phyloP scores from a whole-genome alignment of 1,140 invertebrate genomes.

The Philaenus spumarius region DNA sequence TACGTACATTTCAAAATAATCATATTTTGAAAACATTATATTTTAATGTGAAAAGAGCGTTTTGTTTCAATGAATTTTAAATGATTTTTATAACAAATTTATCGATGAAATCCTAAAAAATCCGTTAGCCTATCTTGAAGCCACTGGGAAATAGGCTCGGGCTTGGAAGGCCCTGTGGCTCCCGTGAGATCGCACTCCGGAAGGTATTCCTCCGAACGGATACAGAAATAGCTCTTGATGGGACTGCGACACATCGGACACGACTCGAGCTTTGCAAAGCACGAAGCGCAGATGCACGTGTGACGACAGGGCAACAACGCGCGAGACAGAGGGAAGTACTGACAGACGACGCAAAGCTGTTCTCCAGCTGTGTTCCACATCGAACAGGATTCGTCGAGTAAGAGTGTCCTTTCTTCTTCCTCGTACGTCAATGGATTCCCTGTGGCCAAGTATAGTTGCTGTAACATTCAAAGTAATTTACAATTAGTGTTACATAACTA shows the following conservation, averaged over 20 bases:
- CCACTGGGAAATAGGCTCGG: slow-evolving; percentile 42
- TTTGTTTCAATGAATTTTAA: no score
- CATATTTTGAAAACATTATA: no score
- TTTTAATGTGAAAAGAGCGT: no score
- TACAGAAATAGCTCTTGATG: slow-evolving; percentile 74
- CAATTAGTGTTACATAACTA: neutral
- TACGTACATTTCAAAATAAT: no score
- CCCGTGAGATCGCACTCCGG: slow-evolving; percentile 35
- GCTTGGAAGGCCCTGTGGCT: slow-evolving; percentile 23
- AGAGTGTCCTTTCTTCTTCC: slow-evolving; percentile 41
- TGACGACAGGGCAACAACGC: slow-evolving; percentile 75
- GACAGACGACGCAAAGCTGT: slow-evolving; percentile 73
- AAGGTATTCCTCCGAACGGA: slow-evolving; percentile 64
- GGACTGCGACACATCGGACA: slow-evolving; percentile 76
- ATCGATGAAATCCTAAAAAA: slow-evolving; percentile 51
- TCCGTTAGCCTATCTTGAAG: slow-evolving; percentile 54
- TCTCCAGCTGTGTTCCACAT: slow-evolving; percentile 38
- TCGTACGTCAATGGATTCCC: slow-evolving; percentile 55
- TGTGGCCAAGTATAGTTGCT: slow-evolving; percentile 69
- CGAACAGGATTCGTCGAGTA: slow-evolving; percentile 34
- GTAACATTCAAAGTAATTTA: slow-evolving; percentile 29
- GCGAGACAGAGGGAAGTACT: slow-evolving; percentile 62
- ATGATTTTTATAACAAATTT: neutral
- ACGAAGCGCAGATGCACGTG: slow-evolving; percentile 73
- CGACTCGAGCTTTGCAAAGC: slow-evolving; percentile 63